Base-by-base conservation (phyloP, 2,113 vertebrate genomes). In the Cyprinus carpio region DNA sequence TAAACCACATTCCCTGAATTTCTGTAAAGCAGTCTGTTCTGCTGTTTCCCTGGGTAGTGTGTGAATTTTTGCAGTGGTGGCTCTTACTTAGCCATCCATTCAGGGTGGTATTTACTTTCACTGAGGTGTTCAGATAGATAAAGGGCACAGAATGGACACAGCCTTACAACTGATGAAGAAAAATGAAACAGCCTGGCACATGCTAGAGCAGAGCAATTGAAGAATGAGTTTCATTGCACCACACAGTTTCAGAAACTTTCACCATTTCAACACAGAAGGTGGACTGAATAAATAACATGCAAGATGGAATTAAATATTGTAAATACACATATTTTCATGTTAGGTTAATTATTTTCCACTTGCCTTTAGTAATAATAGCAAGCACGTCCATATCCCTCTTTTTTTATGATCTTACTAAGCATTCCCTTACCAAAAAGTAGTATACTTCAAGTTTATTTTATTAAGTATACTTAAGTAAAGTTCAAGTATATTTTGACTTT, bases 111-210 rank as follows among this genome's bases (percentile, higher is more conserved):
- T 89, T 90, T 89, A 64, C 90, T 87, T 88, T 91, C 87, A 89
- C 84, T 86, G 90, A 89, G 91, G 81, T 87, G 90, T 92, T 89
- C 89, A 75, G 88, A 80, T 88, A 89, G 87, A 88, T 84, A 87
- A 87, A 84, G 84, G 34, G 49, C 75, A 75, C 18, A 80, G 60
- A 80, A 85, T 88, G 54, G 75, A 40, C 72, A 83, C 10, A 75
- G 34, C 12, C 49, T 16, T 76, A 43, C 10, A 60, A 80, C 23
- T 69, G 34, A 29, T 84, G 83, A 56, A 56, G 8, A 34, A 27
- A 31, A 31, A 27, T 20, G 11, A 5, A 34, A 16, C 82, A 67
- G 71, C 56, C 29, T 7, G 60, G 18, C 23, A 49, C 25, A 49
- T 25, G 40, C 58, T 40, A 34, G 54, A 81, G 77, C 49, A 77